Percentiles rank a stretch among this genome's conserved stretches.
These are phyloP conservation scores for Seladonia tumulorum DNA, from an alignment of 2,888 invertebrate genomes.

Conservation along the genomic window DNA sequence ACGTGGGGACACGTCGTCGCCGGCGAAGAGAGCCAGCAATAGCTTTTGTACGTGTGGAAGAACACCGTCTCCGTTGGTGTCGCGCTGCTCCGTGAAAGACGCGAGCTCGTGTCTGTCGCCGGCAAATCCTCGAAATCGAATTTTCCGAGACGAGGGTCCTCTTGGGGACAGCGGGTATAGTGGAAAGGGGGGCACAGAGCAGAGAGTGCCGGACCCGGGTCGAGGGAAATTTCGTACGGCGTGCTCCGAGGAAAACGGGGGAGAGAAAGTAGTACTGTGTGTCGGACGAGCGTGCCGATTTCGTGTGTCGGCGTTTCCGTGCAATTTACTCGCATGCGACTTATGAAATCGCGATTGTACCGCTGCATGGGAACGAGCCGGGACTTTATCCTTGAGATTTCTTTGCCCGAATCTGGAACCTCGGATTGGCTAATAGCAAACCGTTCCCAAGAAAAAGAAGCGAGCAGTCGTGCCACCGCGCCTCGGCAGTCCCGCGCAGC, in stretches of 20 bases:
- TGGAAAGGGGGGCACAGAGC: slow-evolving; percentile 14
- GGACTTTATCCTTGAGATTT: slow-evolving; percentile 41
- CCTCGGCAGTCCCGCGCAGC: slow-evolving; percentile 1
- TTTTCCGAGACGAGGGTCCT: slow-evolving; percentile 69
- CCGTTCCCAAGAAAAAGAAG: slow-evolving; percentile 9
- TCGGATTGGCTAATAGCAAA: slow-evolving; percentile 9
- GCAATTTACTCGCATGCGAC: slow-evolving; percentile 64
- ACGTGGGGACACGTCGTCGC: slow-evolving; percentile 30
- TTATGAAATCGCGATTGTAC: slow-evolving; percentile 55
- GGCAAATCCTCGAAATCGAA: slow-evolving; percentile 70
- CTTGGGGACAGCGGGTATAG: slow-evolving; percentile 35
- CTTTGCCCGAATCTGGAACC: slow-evolving; percentile 10
- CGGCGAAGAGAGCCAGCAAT: slow-evolving; percentile 46
- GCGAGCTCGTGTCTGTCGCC: slow-evolving; percentile 64
- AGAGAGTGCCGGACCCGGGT: slow-evolving; percentile 32
- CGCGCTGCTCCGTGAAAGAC: slow-evolving; percentile 39
- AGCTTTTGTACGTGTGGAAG: slow-evolving; percentile 47
- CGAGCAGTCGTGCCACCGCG: slow-evolving; percentile 12
- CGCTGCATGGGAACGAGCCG: slow-evolving; percentile 1
- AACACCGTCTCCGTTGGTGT: slow-evolving; percentile 35
- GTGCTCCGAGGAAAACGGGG: slow-evolving; percentile 19
- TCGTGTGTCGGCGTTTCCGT: slow-evolving; percentile 57
- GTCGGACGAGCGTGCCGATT: slow-evolving; percentile 56
- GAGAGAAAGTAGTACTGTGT: slow-evolving; percentile 34
- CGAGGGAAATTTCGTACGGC: slow-evolving; percentile 52